Evolutionary conservation across 2,113 vertebrate genomes (phyloP).

Genomic region (Limnothrissa miodon): DNA sequence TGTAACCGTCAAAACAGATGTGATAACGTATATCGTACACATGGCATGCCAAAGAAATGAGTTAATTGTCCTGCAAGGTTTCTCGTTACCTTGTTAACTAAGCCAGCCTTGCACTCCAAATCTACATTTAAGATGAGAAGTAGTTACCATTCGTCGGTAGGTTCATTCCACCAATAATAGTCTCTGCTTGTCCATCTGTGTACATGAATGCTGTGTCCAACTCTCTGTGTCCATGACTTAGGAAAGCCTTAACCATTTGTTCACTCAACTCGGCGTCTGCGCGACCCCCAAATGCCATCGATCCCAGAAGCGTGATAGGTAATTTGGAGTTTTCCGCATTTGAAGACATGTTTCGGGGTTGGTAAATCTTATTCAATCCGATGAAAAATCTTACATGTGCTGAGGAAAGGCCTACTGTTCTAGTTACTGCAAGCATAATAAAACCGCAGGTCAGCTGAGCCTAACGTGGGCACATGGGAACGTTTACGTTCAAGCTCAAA

Average conservation of each 20-base stretch:
- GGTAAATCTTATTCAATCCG: neutral
- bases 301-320: slow-evolving; percentile 79
- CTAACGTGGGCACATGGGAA: slow-evolving; percentile 47
- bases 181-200: slow-evolving; percentile 81
- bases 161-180: slow-evolving; percentile 77
- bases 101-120: neutral
- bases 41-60: no score
- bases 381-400: neutral
- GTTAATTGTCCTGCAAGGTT: no score
- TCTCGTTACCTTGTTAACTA: no score
- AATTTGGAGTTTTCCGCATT: slow-evolving; percentile 18
- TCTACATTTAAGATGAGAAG: neutral
- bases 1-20: no score
- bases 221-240: slow-evolving; percentile 69
- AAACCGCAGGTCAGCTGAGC: neutral
- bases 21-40: no score
- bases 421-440: slow-evolving; percentile 52
- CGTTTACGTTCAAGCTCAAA: neutral
- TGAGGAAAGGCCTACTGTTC: slow-evolving; percentile 21
- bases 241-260: slow-evolving; percentile 73
- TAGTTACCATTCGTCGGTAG: slow-evolving; percentile 66
- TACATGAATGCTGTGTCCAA: slow-evolving; percentile 90
- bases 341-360: slow-evolving; percentile 60
- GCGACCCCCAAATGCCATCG: slow-evolving; percentile 85
- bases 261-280: slow-evolving; percentile 70